Evolutionary conservation across 2,797 vertebrate genomes (phyloP).

Genomic region (Anabacerthia variegaticeps): DNA sequence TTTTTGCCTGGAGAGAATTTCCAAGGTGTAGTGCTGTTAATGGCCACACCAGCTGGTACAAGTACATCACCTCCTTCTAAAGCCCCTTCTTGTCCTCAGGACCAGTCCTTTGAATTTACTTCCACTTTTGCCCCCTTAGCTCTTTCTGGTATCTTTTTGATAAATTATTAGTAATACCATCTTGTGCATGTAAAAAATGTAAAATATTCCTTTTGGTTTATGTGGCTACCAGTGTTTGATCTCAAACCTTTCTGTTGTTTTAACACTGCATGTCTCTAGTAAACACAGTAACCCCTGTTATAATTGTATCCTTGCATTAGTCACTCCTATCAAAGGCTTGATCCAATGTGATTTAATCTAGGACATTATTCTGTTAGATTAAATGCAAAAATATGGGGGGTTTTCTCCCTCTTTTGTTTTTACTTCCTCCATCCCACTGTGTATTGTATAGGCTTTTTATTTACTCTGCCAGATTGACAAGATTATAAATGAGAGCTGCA

Average conservation of each 20-base stretch:
- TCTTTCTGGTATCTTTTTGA: background rate
- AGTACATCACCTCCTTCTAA: background rate
- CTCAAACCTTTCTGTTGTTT: conserved; percentile 9
- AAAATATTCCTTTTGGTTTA: background rate
- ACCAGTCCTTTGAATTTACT: background rate
- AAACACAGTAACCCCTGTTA: background rate
- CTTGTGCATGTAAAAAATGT: background rate
- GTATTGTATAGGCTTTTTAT: conserved; percentile 77
- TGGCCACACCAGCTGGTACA: background rate
- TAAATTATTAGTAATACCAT: background rate
- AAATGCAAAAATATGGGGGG: conserved; percentile 61
- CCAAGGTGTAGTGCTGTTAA: background rate
- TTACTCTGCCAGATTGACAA: conserved; percentile 81
- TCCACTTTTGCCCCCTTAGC: background rate
- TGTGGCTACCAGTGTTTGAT: background rate
- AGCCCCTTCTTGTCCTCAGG: background rate
- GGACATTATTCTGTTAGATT: conserved; percentile 67
- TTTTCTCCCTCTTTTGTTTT: conserved; percentile 27
- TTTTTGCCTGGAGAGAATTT: background rate
- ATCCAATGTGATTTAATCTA: background rate
- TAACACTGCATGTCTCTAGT: background rate
- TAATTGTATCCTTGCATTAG: conserved; percentile 17
- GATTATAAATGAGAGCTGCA: conserved; percentile 81
- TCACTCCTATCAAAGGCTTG: conserved; percentile 16
- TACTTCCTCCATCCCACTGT: conserved; percentile 48